These are phyloP conservation scores for Chinchilla lanigera DNA, from an alignment of 2,113 vertebrate genomes.

Conservation along the genomic window DNA sequence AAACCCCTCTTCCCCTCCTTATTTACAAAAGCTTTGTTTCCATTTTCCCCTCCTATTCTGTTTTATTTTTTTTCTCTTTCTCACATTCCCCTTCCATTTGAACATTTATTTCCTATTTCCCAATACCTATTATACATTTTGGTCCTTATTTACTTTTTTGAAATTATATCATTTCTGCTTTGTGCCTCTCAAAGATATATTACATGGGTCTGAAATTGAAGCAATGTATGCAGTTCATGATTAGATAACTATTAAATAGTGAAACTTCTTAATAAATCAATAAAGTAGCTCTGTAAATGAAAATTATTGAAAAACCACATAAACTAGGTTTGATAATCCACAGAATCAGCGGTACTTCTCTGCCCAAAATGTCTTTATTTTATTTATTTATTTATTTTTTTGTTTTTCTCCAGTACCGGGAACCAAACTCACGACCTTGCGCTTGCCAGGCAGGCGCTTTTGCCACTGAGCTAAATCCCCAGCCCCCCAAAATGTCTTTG, in stretches of 20 bases:
- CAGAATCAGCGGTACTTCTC: background rate
- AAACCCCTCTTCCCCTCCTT: background rate
- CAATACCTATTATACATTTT: background rate
- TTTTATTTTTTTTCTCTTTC: background rate
- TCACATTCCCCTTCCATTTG: background rate
- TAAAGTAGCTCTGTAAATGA: background rate
- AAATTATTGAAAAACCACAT: conserved; percentile 25
- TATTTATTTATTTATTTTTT: too few species aligned
- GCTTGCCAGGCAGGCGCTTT: too few species aligned
- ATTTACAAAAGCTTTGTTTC: background rate
- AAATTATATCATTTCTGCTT: conserved; percentile 61
- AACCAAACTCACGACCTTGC: too few species aligned
- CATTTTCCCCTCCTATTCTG: background rate
- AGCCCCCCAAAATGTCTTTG: too few species aligned
- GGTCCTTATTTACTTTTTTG: background rate
- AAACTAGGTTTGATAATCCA: conserved; percentile 41
- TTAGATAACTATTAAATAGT: conserved; percentile 46
- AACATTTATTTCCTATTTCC: background rate
- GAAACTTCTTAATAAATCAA: conserved; percentile 47
- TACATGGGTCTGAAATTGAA: conserved; percentile 60
- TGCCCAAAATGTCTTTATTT: background rate
- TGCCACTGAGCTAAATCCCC: too few species aligned
- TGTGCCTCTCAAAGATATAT: conserved; percentile 43
- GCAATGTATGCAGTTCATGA: conserved; percentile 35
- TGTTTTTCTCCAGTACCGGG: too few species aligned